Base-by-base conservation (phyloP, 2,888 invertebrate genomes). In the Philereme transversata region DNA sequence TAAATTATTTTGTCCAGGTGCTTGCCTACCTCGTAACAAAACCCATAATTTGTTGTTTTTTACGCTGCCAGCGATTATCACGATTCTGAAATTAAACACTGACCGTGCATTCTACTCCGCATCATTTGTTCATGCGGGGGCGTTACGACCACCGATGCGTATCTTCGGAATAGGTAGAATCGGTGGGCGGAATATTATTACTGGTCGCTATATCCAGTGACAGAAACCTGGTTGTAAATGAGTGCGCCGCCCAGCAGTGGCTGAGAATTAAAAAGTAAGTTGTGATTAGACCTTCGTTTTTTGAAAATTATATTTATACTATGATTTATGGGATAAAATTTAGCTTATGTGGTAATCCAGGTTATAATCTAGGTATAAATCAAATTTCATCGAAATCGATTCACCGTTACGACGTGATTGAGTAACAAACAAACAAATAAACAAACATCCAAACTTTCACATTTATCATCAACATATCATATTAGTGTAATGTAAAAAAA, bases 141-240 rank as follows among this genome's bases (percentile, higher is more conserved):
- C 90, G 90, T 83, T 70, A 70, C 76, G 75, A 80, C 85, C 86
- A 87, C 86, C 85, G 90, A 91, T 90, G 87, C 84, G 85, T 91
- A 90, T 91, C 90, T 89, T 77, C 75, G 76, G 77, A 82, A 84
- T 87, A 83, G 86, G 86, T 85, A 81, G 87, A 89, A 88, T 88
- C 82, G 84, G 88, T 89, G 82, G 90, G 90, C 88, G 90, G 90
- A 85, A 90, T 90, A 88, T 82, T 81, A 89, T 90, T 90, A 90
- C 79, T 74, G 78, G 79, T 78, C 76, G 80, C 83, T 84, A 82
- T 75, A 67, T 65, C 69, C 81, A 87, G 83, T 87, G 88, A 88
- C 90, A 89, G 84, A 81, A 75, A 71, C 73, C 72, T 74, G 72
- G 73, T 74, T 69, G 74, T 67, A 65, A 83, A 86, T 82, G 79